phyloP scores from a whole-genome alignment of 2,888 invertebrate species.

The Gryllus longicercus region DNA sequence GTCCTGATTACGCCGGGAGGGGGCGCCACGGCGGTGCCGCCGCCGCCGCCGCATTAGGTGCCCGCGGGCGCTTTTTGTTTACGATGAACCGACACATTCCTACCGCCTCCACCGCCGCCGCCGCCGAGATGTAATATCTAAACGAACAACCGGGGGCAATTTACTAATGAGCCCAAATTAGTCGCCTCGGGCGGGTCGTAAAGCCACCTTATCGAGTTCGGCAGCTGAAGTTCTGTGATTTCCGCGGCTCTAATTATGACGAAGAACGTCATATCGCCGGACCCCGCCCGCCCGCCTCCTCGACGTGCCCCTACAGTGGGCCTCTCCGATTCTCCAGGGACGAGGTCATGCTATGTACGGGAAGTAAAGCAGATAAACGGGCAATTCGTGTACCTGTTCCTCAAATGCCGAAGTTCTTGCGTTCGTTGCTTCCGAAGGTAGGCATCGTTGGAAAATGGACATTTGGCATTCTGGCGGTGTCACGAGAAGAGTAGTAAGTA shows the following conservation, averaged over 20 bases:
- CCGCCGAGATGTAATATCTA: not conserved
- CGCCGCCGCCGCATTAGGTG: not conserved
- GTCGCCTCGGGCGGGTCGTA: not conserved
- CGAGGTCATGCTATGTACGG: no score
- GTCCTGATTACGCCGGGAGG: not conserved
- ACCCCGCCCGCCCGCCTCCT: not conserved
- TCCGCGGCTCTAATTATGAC: not conserved
- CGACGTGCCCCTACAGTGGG: not conserved
- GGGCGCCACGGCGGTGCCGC: not conserved
- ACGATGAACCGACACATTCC: constrained; percentile 17
- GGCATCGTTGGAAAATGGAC: no score
- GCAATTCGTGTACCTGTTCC: not conserved
- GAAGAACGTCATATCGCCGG: not conserved
- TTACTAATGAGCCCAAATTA: constrained; percentile 17
- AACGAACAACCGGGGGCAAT: constrained; percentile 9
- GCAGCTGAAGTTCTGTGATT: not conserved
- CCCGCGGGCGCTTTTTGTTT: not conserved
- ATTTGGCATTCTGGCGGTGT: no score
- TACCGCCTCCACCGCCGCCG: not conserved
- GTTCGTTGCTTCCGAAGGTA: not conserved
- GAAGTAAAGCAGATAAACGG: no score
- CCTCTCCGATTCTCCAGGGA: no score
- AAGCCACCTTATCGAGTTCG: not conserved
- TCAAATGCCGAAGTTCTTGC: not conserved
- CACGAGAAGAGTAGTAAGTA: no score